Evolutionary conservation across 30 jellyfish, hydroid and myxozoan species (phyloP).

Genomic region (Sanderia malayensis): DNA sequence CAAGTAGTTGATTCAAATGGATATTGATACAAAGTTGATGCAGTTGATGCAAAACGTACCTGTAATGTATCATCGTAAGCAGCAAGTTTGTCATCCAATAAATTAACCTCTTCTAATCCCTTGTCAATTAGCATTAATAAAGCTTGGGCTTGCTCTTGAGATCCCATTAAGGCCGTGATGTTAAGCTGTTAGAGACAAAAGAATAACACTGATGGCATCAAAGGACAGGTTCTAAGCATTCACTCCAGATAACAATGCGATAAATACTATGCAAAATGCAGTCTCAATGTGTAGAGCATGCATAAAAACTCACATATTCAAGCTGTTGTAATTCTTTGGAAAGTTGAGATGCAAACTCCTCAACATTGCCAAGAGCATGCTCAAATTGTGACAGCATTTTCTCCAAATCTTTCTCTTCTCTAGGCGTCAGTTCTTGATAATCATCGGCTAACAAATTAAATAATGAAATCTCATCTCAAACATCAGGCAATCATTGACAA

Average conservation of each 20-base stretch:
- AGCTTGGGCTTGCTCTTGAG: conserved; percentile 86
- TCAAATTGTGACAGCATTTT: conserved; percentile 84
- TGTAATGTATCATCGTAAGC: conserved; percentile 61
- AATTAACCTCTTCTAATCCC: conserved; percentile 70
- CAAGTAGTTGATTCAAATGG: neutral
- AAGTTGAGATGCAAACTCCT: conserved; percentile 89
- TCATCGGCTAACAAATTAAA: conserved; percentile 53
- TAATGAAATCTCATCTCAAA: no score
- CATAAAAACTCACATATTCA: conserved; percentile 73
- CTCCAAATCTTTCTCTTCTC: conserved; percentile 93
- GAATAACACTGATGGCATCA: no score
- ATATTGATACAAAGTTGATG: no score
- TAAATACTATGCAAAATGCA: no score
- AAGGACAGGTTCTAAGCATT: no score
- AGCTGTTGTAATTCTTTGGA: conserved; percentile 92
- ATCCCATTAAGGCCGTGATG: conserved; percentile 92
- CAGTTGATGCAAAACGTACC: no score
- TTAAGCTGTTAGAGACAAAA: no score
- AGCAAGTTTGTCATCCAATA: conserved; percentile 70
- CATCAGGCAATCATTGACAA: no score
- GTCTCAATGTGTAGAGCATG: no score
- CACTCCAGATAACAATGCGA: no score
- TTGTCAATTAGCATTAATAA: conserved; percentile 65
- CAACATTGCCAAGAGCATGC: conserved; percentile 89
- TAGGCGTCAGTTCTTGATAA: conserved; percentile 89